Evolutionary conservation across 2,888 invertebrate genomes (phyloP).

Genomic region (Nematopogon swammerdamellus): DNA sequence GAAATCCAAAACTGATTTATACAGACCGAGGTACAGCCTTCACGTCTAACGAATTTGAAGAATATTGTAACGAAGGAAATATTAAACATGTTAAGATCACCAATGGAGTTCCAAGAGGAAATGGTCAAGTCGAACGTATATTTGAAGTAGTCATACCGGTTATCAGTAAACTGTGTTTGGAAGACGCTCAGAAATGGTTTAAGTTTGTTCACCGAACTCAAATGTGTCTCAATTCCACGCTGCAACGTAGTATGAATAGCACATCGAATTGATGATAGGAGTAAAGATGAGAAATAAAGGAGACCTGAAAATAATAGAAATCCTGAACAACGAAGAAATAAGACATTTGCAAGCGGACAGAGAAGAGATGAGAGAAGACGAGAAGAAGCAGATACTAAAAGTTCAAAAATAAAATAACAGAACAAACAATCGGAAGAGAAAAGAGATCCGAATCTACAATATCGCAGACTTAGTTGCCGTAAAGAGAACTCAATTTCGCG

Average conservation of each 20-base stretch:
- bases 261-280: conserved; percentile 17
- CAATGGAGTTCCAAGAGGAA: conserved; percentile 19
- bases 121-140: conserved; percentile 23
- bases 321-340: conserved; percentile 4
- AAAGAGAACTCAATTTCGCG: no score
- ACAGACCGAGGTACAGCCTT: conserved; percentile 24
- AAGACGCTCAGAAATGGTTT: conserved; percentile 20
- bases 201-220: conserved; percentile 14
- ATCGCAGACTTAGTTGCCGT: no score
- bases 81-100: conserved; percentile 18
- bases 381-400: no score
- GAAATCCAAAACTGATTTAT: conserved; percentile 21
- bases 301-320: conserved; percentile 7
- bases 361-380: no score
- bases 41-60: conserved; percentile 18
- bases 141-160: conserved; percentile 19
- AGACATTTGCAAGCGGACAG: no score
- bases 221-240: conserved; percentile 17
- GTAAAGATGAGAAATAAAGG: conserved; percentile 13
- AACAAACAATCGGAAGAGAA: no score
- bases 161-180: conserved; percentile 20
- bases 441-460: no score
- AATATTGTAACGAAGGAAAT: conserved; percentile 20
- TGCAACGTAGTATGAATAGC: conserved; percentile 15
- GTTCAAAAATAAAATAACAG: no score